These are phyloP conservation scores for Bovichtus variegatus DNA, from an alignment of 2,797 vertebrate genomes.

Conservation along the genomic window DNA sequence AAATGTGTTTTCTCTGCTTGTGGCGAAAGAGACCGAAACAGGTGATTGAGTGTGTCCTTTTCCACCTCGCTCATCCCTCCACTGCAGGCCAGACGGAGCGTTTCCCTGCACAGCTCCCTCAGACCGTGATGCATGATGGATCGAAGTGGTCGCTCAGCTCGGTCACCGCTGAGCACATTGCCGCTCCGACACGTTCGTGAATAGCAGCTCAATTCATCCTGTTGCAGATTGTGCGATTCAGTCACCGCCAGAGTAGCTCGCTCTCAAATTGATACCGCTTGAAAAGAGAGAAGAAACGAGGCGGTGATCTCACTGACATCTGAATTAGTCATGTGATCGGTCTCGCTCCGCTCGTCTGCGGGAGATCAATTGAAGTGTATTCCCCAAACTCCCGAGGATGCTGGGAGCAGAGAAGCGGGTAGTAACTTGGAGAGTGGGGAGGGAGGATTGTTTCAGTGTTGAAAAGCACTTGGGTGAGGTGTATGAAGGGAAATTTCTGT, in stretches of 20 bases:
- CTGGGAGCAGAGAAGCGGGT: slow-evolving; percentile 53
- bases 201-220: slow-evolving; percentile 28
- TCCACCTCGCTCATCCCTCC: slow-evolving; percentile 19
- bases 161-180: slow-evolving; percentile 30
- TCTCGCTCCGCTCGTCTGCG: slow-evolving; percentile 45
- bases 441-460: slow-evolving; percentile 46
- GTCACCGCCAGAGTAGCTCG: not conserved
- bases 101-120: slow-evolving; percentile 10
- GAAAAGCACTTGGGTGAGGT: slow-evolving; percentile 66
- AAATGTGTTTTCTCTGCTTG: slow-evolving; percentile 40
- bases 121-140: slow-evolving; percentile 32
- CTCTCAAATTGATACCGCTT: slow-evolving; percentile 25
- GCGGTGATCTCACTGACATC: slow-evolving; percentile 50
- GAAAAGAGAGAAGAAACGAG: slow-evolving; percentile 38
- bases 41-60: slow-evolving; percentile 42
- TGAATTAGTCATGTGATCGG: slow-evolving; percentile 68
- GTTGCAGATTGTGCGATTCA: slow-evolving; percentile 17
- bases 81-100: not conserved
- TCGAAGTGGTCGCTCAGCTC: slow-evolving; percentile 10
- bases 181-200: not conserved
- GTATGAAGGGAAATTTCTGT: slow-evolving; percentile 71
- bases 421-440: slow-evolving; percentile 33
- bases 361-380: slow-evolving; percentile 66
- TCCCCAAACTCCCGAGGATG: slow-evolving; percentile 62
- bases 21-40: slow-evolving; percentile 23